phyloP scores from a whole-genome alignment of 2,113 vertebrate genomes.

The Dendropsophus ebraccatus region DNA sequence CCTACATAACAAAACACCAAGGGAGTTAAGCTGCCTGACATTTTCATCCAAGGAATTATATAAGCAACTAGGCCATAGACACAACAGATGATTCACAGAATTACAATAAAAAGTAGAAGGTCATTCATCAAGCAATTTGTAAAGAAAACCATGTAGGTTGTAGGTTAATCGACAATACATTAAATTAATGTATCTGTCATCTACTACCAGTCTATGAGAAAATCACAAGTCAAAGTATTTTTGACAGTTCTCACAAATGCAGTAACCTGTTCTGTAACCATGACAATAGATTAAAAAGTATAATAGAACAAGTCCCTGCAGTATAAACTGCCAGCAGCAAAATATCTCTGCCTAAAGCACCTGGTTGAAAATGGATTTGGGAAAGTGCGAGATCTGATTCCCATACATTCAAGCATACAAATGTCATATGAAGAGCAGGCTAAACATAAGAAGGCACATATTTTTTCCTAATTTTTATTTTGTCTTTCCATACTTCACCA shows the following conservation, averaged over 20 bases:
- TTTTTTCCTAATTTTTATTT: background rate
- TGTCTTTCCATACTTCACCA: background rate
- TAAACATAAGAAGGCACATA: too few relatives aligned
- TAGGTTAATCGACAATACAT: background rate
- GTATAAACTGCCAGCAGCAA: background rate
- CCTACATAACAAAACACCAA: too few relatives aligned
- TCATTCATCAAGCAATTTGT: background rate
- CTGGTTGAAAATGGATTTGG: conserved; percentile 66
- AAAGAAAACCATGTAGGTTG: background rate
- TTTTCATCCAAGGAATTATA: too few relatives aligned
- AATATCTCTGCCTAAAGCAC: conserved; percentile 38
- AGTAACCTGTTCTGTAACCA: conserved; percentile 2
- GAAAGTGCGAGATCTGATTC: conserved; percentile 49
- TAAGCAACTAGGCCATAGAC: background rate
- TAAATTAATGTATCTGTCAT: background rate
- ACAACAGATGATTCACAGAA: background rate
- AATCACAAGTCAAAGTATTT: background rate
- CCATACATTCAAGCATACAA: background rate
- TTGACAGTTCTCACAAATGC: background rate
- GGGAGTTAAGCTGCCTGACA: too few relatives aligned
- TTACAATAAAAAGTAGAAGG: background rate
- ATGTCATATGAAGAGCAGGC: background rate
- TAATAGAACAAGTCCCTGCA: conserved; percentile 7
- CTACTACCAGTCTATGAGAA: background rate
- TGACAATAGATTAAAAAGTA: conserved; percentile 4